These are phyloP conservation scores for Perdita meconis DNA, from an alignment of 2,888 invertebrate species.

Conservation along the genomic window DNA sequence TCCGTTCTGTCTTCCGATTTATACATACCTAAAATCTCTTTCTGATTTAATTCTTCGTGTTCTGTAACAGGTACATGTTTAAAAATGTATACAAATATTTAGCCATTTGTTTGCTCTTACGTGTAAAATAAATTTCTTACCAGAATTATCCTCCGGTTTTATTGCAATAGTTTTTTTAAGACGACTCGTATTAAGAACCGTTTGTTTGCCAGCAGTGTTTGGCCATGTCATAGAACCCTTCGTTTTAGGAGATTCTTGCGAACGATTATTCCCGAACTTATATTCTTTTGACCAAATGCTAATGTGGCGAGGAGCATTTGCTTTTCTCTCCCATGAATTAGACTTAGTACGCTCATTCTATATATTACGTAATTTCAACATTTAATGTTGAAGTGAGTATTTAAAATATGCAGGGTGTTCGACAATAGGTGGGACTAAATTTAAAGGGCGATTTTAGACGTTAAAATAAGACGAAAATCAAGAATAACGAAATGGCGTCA, in stretches of 20 bases:
- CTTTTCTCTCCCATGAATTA: slow-evolving; percentile 71
- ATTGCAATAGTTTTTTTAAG: slow-evolving; percentile 9
- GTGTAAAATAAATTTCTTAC: slow-evolving; percentile 10
- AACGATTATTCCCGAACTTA: slow-evolving; percentile 37
- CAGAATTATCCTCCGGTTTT: slow-evolving; percentile 18
- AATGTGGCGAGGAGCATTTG: slow-evolving; percentile 73
- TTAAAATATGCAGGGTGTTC: too few relatives aligned
- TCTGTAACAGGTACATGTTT: slow-evolving; percentile 40
- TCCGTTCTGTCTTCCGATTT: slow-evolving; percentile 19
- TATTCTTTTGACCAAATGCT: slow-evolving; percentile 85
- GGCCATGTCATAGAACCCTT: not conserved
- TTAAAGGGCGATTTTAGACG: too few relatives aligned
- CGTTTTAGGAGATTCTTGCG: slow-evolving; percentile 22
- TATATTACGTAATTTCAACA: slow-evolving; percentile 27
- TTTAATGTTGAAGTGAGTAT: slow-evolving; percentile 4
- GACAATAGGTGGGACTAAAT: too few relatives aligned
- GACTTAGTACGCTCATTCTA: slow-evolving; percentile 63
- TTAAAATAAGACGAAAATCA: too few relatives aligned
- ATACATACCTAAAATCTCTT: slow-evolving; percentile 68
- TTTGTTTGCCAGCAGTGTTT: slow-evolving; percentile 3
- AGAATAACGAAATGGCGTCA: too few relatives aligned
- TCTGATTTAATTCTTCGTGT: slow-evolving; percentile 41
- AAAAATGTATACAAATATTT: not conserved
- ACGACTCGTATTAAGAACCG: slow-evolving; percentile 18
- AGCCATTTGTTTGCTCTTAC: not conserved